Evolutionary conservation across 2,888 invertebrate species (phyloP).

Genomic region (Pyrrhosoma nymphula): DNA sequence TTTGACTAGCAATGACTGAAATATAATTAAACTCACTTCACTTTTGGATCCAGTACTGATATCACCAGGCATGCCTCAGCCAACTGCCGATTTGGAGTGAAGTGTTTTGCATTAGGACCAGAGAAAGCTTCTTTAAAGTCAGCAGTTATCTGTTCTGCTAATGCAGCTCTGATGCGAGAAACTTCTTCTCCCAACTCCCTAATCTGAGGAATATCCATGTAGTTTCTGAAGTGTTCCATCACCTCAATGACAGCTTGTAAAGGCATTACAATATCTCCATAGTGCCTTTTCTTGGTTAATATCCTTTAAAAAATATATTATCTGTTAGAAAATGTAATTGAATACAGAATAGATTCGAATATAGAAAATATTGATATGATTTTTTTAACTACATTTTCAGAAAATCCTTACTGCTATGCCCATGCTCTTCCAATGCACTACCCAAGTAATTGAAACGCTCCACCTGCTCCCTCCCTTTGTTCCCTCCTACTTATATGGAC

Average conservation of each 20-base stretch:
- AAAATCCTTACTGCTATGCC: no score
- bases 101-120: slow-evolving; percentile 82
- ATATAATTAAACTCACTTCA: slow-evolving; percentile 81
- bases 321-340: no score
- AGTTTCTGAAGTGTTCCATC: slow-evolving; percentile 94
- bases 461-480: no score
- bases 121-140: slow-evolving; percentile 95
- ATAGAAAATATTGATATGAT: no score
- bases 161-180: slow-evolving; percentile 77
- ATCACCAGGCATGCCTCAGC: slow-evolving; percentile 91
- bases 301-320: slow-evolving; percentile 76
- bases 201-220: slow-evolving; percentile 95
- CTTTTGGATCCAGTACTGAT: slow-evolving; percentile 91
- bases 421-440: no score
- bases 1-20: not conserved
- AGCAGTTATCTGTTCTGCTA: slow-evolving; percentile 92
- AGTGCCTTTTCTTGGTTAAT: slow-evolving; percentile 90
- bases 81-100: slow-evolving; percentile 83
- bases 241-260: slow-evolving; percentile 98
- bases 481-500: no score
- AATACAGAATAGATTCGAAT: no score
- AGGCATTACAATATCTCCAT: slow-evolving; percentile 95
- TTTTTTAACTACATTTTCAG: no score
- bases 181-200: slow-evolving; percentile 89
- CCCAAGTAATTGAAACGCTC: no score